A percentile compares a stretch with the other conserved stretches of the same genome.
phyloP scores from a whole-genome alignment of 1,140 invertebrate genomes.

The Hetaerina americana region DNA sequence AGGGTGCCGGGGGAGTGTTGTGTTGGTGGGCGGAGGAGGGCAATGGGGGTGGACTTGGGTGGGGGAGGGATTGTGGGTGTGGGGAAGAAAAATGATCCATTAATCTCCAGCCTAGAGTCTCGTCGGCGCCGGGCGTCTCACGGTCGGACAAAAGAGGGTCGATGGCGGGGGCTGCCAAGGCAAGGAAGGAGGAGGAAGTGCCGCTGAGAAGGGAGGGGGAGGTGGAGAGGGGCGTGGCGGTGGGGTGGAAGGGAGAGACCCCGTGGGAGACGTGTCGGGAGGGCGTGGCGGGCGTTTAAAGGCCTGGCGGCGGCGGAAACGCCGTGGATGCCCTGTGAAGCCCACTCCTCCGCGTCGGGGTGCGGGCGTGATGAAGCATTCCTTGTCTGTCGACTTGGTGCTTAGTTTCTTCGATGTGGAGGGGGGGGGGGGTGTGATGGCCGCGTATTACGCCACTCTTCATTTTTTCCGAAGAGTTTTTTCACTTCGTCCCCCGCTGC shows the following conservation, averaged over 20 bases:
- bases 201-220: not conserved
- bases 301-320: not conserved
- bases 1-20: too few species aligned
- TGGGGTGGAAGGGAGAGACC: not conserved
- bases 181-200: not conserved
- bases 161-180: too few species aligned
- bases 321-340: not conserved
- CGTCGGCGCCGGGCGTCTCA: not conserved
- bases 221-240: not conserved
- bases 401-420: too few species aligned
- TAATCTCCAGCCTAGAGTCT: not conserved
- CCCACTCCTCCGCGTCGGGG: not conserved
- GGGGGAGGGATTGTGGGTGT: too few species aligned
- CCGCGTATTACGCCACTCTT: too few species aligned
- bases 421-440: too few species aligned
- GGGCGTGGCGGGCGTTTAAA: too few species aligned
- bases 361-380: not conserved
- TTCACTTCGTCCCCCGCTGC: too few species aligned
- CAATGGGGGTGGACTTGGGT: too few species aligned
- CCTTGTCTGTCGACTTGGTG: too few species aligned
- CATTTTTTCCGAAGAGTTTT: too few species aligned
- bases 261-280: not conserved
- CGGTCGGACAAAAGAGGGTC: not conserved
- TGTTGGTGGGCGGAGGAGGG: too few species aligned
- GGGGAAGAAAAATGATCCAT: not conserved